Evolutionary conservation across 1,140 invertebrate species (phyloP).

Genomic region (Tetragonula clypearis): DNA sequence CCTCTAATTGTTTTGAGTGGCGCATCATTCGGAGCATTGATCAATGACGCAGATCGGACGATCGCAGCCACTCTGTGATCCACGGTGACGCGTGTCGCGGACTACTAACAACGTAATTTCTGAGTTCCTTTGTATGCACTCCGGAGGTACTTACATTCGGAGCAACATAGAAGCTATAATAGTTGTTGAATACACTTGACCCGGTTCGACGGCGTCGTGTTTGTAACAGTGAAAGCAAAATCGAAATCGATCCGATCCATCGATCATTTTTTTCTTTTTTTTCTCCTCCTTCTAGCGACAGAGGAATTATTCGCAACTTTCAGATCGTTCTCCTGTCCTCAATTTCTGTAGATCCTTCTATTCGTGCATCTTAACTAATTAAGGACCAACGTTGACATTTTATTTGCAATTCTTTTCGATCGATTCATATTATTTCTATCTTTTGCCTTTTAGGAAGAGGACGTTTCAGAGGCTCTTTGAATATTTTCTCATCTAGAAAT

Average conservation of each 20-base stretch:
- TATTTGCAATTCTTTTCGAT: no score
- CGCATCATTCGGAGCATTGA: constrained; percentile 6
- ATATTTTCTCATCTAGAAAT: no score
- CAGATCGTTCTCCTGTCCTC: neutral
- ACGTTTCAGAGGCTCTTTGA: no score
- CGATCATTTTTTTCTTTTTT: neutral
- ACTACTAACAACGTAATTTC: constrained; percentile 61
- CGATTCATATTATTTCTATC: no score
- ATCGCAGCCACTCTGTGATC: neutral
- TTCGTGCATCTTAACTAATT: neutral
- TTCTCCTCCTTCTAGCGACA: neutral
- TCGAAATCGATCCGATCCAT: constrained; percentile 26
- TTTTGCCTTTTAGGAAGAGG: no score
- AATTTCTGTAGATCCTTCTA: neutral
- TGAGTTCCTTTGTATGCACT: constrained; percentile 63
- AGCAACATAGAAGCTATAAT: constrained; percentile 35
- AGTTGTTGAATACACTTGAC: constrained; percentile 60
- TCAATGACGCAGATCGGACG: constrained; percentile 41
- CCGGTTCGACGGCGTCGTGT: constrained; percentile 26
- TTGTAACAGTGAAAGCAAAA: constrained; percentile 37
- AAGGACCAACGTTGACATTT: no score
- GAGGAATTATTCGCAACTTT: neutral
- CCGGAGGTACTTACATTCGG: constrained; percentile 19
- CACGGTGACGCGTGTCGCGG: constrained; percentile 42
- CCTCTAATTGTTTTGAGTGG: constrained; percentile 33